These are phyloP conservation scores for Ophioninae sp. DNA, from an alignment of 2,888 invertebrate species.

Conservation along the genomic window DNA sequence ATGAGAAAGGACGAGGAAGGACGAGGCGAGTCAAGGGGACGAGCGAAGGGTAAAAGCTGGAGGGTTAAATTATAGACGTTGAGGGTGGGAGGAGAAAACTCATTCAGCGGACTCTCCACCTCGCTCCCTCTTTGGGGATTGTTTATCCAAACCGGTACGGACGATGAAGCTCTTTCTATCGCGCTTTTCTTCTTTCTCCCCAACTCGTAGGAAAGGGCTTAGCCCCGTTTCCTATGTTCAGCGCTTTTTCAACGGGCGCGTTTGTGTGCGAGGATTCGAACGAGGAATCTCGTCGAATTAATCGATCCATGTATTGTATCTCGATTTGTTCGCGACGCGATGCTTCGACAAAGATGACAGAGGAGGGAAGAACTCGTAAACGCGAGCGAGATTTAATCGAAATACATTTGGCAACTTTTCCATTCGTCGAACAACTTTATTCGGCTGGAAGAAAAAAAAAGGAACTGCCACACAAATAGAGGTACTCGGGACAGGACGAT, in stretches of 20 bases:
- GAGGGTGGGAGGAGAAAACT: conserved; percentile 59
- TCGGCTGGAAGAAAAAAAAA: neutral
- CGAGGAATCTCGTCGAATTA: conserved; percentile 12
- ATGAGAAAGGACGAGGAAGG: conserved; percentile 39
- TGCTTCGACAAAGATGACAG: neutral
- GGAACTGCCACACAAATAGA: neutral
- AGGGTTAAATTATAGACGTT: conserved; percentile 53
- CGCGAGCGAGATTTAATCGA: neutral
- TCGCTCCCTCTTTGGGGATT: conserved; percentile 52
- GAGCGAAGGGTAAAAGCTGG: conserved; percentile 35
- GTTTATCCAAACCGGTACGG: conserved; percentile 70
- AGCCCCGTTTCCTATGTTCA: conserved; percentile 8
- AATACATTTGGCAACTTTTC: neutral
- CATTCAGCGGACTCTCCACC: conserved; percentile 62
- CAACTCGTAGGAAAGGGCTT: neutral
- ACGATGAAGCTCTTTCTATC: conserved; percentile 28
- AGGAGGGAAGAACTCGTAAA: neutral
- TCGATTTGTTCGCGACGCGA: conserved; percentile 10
- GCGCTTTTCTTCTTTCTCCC: conserved; percentile 16
- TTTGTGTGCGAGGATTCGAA: conserved; percentile 8
- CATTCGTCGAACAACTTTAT: neutral
- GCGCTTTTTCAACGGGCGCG: conserved; percentile 10
- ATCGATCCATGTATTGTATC: conserved; percentile 23
- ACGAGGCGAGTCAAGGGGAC: conserved; percentile 25
- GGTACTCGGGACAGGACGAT: neutral